Conservation (phyloP, 2,797 vertebrate species). For the Rhabdomys pumilio region DNA sequence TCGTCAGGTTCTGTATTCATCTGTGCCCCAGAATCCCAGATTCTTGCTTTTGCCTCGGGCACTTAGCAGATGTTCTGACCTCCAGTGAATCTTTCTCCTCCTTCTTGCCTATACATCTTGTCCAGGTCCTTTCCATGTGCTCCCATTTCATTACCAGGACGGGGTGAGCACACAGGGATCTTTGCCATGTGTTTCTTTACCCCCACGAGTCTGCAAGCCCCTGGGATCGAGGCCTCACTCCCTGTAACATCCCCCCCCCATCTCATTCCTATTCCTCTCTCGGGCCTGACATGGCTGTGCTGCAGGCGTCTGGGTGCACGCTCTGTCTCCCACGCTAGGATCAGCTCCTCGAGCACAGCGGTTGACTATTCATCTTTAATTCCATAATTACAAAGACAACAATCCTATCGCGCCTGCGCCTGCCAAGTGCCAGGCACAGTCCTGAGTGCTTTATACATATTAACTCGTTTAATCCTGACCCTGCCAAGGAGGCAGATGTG, state of each 20-base stretch:
- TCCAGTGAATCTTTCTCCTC: not conserved
- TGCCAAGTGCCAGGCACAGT: slow-evolving; percentile 46
- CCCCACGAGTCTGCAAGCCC: fast-evolving
- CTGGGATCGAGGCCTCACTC: not conserved
- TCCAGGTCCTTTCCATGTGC: not conserved
- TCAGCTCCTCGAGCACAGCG: not conserved
- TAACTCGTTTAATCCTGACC: slow-evolving; percentile 33
- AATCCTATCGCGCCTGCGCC: slow-evolving; percentile 6
- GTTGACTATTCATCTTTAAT: slow-evolving; percentile 59
- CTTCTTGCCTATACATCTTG: not conserved
- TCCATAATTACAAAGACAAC: slow-evolving; percentile 71
- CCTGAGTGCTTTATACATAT: slow-evolving; percentile 36
- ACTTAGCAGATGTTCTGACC: not conserved
- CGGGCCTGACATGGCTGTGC: fast-evolving
- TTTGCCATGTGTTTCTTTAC: not conserved
- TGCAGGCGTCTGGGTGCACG: not conserved
- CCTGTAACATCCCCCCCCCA: not conserved
- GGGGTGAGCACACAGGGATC: not conserved
- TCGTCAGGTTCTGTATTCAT: not conserved
- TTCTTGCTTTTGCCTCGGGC: not conserved
- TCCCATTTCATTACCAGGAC: not conserved
- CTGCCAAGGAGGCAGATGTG: not conserved
- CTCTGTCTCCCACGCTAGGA: slow-evolving; percentile 41
- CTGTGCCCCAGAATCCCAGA: not conserved
- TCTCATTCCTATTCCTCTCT: not conserved